phyloP scores from a whole-genome alignment of 2,888 invertebrate species.

The Eristalis arbustorum region DNA sequence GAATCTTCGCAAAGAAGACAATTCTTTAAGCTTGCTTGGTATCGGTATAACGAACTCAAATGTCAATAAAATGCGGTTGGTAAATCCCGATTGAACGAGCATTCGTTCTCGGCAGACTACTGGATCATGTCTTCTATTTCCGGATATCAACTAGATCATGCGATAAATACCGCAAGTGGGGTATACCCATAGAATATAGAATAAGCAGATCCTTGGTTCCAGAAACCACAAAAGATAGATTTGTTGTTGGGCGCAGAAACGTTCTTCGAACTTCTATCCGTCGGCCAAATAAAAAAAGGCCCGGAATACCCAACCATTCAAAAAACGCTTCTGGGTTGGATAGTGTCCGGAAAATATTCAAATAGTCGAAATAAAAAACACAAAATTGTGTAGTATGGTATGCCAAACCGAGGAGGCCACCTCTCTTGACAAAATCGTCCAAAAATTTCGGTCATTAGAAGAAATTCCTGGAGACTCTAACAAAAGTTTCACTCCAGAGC shows the following conservation, averaged over 20 bases:
- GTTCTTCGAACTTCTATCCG: neutral
- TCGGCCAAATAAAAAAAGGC: slow-evolving; percentile 37
- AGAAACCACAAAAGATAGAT: slow-evolving; percentile 33
- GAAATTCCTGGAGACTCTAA: slow-evolving; percentile 28
- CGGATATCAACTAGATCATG: slow-evolving; percentile 25
- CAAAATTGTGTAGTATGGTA: slow-evolving; percentile 4
- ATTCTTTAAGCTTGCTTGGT: neutral
- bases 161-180: slow-evolving; percentile 24
- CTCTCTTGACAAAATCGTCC: slow-evolving; percentile 28
- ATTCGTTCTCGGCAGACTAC: slow-evolving; percentile 36
- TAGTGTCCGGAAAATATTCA: slow-evolving; percentile 49
- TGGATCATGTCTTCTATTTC: slow-evolving; percentile 33
- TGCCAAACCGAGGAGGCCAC: slow-evolving; percentile 5
- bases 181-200: slow-evolving; percentile 40
- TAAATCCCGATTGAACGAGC: slow-evolving; percentile 24
- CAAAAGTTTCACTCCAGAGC: slow-evolving; percentile 14
- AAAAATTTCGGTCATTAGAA: slow-evolving; percentile 50
- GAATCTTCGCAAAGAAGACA: neutral
- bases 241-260: slow-evolving; percentile 38
- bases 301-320: slow-evolving; percentile 36
- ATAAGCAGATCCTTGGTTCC: slow-evolving; percentile 47
- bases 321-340: slow-evolving; percentile 50
- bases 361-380: neutral
- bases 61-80: slow-evolving; percentile 17
- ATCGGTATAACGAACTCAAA: slow-evolving; percentile 18